Evolutionary conservation across 2,797 vertebrate species (phyloP).

Genomic region (Micromesistius poutassou): DNA sequence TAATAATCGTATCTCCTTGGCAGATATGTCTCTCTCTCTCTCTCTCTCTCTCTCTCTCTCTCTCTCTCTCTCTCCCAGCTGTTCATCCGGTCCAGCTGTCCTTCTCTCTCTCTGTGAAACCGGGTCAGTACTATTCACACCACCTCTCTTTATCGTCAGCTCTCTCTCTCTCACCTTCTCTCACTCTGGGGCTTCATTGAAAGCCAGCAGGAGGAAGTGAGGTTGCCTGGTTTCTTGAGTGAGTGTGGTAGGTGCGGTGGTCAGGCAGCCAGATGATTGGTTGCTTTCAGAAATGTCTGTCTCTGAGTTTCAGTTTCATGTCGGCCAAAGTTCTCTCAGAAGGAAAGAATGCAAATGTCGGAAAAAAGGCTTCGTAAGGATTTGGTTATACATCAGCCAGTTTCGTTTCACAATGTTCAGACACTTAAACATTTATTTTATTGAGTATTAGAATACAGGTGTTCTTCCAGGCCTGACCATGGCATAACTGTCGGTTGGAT

Average conservation of each 20-base stretch:
- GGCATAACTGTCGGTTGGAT: background rate
- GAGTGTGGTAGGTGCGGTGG: background rate
- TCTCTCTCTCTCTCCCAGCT: background rate
- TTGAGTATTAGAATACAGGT: background rate
- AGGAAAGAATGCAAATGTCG: slow-evolving; percentile 2
- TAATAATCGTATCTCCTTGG: background rate
- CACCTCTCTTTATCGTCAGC: background rate
- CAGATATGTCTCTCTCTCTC: background rate
- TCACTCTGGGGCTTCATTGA: background rate
- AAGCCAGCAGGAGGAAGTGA: slow-evolving; percentile 1
- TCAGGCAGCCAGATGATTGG: background rate
- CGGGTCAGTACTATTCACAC: background rate
- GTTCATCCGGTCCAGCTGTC: background rate
- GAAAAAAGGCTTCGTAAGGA: background rate
- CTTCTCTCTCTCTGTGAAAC: background rate
- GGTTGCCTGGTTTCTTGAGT: background rate
- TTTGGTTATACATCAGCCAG: background rate
- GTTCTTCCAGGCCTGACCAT: background rate
- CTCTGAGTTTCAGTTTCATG: slow-evolving; percentile 3
- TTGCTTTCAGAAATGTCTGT: background rate
- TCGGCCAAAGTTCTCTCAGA: background rate
- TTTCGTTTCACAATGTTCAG: background rate
- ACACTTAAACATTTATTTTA: background rate
- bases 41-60: background rate
- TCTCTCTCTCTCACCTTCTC: background rate